phyloP scores from a whole-genome alignment of 2,888 invertebrate genomes.

The Pecten maximus region DNA sequence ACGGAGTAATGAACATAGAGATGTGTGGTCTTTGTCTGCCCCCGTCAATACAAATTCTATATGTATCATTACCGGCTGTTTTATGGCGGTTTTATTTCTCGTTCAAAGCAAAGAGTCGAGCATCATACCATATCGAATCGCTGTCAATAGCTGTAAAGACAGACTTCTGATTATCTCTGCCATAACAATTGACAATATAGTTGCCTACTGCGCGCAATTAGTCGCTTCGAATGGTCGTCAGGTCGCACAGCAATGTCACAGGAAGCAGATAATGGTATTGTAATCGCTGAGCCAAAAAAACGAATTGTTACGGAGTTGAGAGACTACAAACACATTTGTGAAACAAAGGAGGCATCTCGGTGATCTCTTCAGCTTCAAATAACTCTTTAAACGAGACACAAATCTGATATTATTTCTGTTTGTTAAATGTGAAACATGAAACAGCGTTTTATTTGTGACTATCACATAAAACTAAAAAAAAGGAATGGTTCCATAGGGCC shows the following conservation, averaged over 20 bases:
- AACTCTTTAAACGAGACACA: background rate
- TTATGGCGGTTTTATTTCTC: background rate
- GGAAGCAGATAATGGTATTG: conserved; percentile 23
- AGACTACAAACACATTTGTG: background rate
- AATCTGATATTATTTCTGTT: background rate
- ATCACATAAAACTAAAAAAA: background rate
- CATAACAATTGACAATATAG: background rate
- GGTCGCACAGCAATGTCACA: conserved; percentile 9
- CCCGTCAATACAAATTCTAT: background rate
- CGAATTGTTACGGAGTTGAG: background rate
- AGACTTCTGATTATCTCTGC: background rate
- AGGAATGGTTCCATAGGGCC: background rate
- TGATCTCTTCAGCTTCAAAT: background rate
- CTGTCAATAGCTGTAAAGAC: background rate
- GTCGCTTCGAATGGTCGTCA: background rate
- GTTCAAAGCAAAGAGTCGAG: conserved; percentile 19
- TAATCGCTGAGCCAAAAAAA: background rate
- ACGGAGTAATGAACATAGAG: background rate
- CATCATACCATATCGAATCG: background rate
- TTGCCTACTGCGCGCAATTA: background rate
- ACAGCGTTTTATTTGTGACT: background rate
- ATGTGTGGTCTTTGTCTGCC: background rate
- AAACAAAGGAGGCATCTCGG: background rate
- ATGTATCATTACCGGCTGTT: conserved; percentile 7
- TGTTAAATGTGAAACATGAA: background rate